Evolutionary conservation across 2,113 vertebrate species (phyloP), one percentile per base, ranked within the genome.

Genomic region (Paratilapia polleni): DNA sequence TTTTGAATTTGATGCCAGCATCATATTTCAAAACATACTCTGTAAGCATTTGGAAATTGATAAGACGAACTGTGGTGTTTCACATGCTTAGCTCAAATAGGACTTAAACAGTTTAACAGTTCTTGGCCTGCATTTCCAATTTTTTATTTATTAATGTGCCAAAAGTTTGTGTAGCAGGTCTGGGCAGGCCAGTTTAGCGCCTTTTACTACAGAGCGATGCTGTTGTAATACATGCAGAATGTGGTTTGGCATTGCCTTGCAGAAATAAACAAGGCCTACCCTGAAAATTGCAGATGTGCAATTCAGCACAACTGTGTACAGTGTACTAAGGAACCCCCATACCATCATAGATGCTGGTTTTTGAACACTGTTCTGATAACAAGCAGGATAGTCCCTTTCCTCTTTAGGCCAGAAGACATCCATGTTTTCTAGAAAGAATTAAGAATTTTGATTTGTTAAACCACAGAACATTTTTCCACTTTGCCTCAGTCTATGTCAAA

Each of bases 191-290:
- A n/a, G 47, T 49, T 54, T 34, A 34, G 47, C 52, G 4, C 26
- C 68, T 31, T 20, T 73, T 73, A 54, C 26, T 73, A 2, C n/a
- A 19, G 47, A 73, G 2, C 4, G 0, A n/a, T 26, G 52, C 31
- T 13, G 24, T 31, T 52, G 26, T n/a, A 52, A 73, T 73, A n/a
- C 26, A 73, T 70, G 43, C 43, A 31, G 66, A 73, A 73, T 73
- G 66, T 31, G 43, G 66, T 52, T 52, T 73, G 66, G 17, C 43
- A 73, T 73, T 73, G 43, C 43, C 17, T n/a, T 73, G 66, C 43
- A n/a, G 43, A 73, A 73, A 73, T 73, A 73, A 73, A 52, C 43
- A 73, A 73, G 66, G 43, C 66, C 66, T 73, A 31, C 17, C 43
- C 66, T 52, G 43, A 73, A 43, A 73, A 73, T 70, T 43, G 49